Conservation (phyloP, 2,113 vertebrate genomes). For the Redunca redunca region DNA sequence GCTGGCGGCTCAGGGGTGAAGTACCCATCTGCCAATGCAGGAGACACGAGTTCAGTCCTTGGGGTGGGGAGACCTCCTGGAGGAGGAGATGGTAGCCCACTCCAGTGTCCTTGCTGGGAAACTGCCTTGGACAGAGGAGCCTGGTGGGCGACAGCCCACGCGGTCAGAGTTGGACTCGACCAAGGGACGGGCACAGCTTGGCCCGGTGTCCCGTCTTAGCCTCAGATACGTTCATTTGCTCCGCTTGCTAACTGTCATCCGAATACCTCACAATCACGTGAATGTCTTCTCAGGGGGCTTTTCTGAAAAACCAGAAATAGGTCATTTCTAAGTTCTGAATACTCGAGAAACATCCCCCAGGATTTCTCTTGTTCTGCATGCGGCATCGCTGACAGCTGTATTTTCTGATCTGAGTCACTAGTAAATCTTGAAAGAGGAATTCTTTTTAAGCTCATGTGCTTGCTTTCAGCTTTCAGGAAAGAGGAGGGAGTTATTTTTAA, state of each 20-base stretch:
- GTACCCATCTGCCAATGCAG: background rate
- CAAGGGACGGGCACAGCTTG: background rate
- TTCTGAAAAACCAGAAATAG: background rate
- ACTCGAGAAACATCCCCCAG: background rate
- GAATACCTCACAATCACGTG: background rate
- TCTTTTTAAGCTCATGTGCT: background rate
- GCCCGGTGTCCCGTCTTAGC: background rate
- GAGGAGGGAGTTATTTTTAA: conserved; percentile 29
- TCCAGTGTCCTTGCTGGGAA: background rate
- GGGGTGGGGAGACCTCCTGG: background rate
- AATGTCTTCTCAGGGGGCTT: background rate
- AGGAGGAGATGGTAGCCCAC: background rate
- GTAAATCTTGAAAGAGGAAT: conserved; percentile 8
- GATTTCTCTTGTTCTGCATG: background rate
- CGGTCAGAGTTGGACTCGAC: background rate
- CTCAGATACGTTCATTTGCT: background rate
- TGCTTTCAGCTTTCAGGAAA: conserved; percentile 8
- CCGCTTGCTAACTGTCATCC: background rate
- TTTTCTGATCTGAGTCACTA: background rate
- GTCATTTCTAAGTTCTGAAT: background rate
- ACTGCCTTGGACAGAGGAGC: background rate
- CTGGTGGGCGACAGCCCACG: background rate
- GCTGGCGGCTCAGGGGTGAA: background rate
- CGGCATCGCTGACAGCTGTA: accelerated
- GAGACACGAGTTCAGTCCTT: background rate